Base-by-base conservation (phyloP, 2,797 vertebrate species). In the Lagodon rhomboides region DNA sequence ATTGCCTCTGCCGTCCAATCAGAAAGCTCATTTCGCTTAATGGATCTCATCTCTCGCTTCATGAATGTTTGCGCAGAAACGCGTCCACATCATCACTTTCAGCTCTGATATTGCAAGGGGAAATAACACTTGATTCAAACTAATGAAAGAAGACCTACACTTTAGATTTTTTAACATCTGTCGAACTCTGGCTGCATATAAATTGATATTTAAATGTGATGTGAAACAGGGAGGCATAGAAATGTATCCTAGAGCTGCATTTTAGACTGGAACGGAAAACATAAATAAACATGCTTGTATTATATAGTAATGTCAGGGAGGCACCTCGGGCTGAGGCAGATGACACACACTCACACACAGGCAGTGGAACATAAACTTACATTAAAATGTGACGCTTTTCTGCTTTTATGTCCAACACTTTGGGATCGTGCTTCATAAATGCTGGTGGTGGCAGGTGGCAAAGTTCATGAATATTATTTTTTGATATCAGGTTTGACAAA, bases 131-230 rank as follows among this genome's bases (percentile, higher is more conserved):
- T 38, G 49, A 58, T 74, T 78, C 53, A 71, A 49, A 82, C 30
- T 67, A 73, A 80, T 60, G 46, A 71, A 55, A 64, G 25, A 74
- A 76, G 71, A 68, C 51, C 38, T 60, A n/a, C 5, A 55, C 27
- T 49, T 54, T 50, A 50, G 27, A 41, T 83, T 82, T 64, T 87
- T 82, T 61, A 43, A 77, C 72, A 74, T 84, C 44, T 63, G 61
- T 73, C 78, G 54, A 85, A 73, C 73, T 75, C 15, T 50, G 53
- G 23, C 84, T 84, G 85, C 82, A 88, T 89, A 85, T 87, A 85
- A 89, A 93, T 87, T 79, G 82, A 79, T 86, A 86, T 87, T 88
- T 92, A 77, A 81, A 85, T 25, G 56, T 53, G 62, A 67, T 68
- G 60, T 70, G 81, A 78, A 83, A 87, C 71, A 11, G 30, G 30